Evolutionary conservation across 2,888 invertebrate genomes (phyloP).

Genomic region (Megalurothrips usitatus): DNA sequence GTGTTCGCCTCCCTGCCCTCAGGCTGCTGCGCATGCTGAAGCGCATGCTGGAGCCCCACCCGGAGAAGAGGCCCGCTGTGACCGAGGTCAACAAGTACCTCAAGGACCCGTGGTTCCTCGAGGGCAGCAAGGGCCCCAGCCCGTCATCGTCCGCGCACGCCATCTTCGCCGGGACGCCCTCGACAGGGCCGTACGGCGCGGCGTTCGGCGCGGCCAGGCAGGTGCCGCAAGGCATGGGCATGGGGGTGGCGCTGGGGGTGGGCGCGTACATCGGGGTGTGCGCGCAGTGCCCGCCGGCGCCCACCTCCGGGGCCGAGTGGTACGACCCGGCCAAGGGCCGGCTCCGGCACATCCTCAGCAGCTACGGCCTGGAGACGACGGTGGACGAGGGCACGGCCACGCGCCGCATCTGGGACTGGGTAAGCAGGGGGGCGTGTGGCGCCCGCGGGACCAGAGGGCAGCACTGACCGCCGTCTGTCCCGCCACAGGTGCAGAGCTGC

Average conservation of each 20-base stretch:
- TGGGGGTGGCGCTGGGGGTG: conserved; percentile 20
- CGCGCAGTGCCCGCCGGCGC: conserved; percentile 5
- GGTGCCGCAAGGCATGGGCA: conserved; percentile 26
- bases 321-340: conserved; percentile 46
- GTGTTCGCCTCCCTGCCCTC: not conserved
- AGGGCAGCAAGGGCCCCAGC: conserved; percentile 39
- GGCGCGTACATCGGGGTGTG: not conserved
- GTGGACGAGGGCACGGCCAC: conserved; percentile 59
- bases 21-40: conserved; percentile 65
- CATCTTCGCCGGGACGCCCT: conserved; percentile 40
- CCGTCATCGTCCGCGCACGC: not conserved
- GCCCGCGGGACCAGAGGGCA: not conserved
- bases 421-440: conserved; percentile 43
- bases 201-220: conserved; percentile 39
- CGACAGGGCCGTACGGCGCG: conserved; percentile 48
- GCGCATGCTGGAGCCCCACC: conserved; percentile 63
- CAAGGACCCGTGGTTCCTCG: conserved; percentile 56
- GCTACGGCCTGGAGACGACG: conserved; percentile 60
- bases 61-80: conserved; percentile 59
- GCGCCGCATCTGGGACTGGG: conserved; percentile 62
- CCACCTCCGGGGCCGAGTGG: conserved; percentile 7
- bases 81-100: conserved; percentile 58
- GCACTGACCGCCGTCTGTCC: not conserved
- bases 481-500: conserved; percentile 9
- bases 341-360: conserved; percentile 53